Base-by-base conservation (phyloP, 2,888 invertebrate species). In the Saturnia japonica region DNA sequence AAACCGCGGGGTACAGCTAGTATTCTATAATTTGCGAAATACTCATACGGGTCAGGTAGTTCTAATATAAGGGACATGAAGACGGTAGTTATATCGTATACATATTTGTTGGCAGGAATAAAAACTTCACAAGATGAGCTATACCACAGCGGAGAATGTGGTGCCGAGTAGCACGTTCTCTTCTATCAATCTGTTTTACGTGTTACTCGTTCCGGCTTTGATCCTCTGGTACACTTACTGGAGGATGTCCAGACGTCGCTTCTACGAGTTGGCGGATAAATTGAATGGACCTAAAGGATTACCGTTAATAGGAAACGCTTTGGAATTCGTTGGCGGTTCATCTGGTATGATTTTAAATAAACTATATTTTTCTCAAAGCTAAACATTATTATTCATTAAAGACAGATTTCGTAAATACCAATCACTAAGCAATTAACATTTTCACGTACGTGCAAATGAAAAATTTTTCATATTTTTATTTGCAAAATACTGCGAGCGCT, bases 191-290 rank as follows among this genome's bases (percentile, higher is more conserved):
- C 90, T 97, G 73, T 97, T 97, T 85, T 96, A 96, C 78, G 94
- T 96, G 74, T 95, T 97, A n/a, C 89, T 97, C 67, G 86, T 97
- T 28, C 97, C 96, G 60, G 96, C 96, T 0, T 42, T 96, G 51
- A 87, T 96, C 4, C 93, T 97, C 68, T 97, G 96, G 95, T 96
- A 96, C 84, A 91, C 95, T 43, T 97, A 97, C 89, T 97, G 96
- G 96, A 95, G 95, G 68, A 90, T 97, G 79, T 97, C 97, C 14
- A 94, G 97, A n/a, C 94, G 96, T 57, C 96, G 96, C 81, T 80
- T 97, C 84, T 93, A 96, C 74, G 96, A 96, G 81, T 90, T 97
- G 70, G 97, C 96, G 1, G 95, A 95, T 0, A 96, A 96, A 80
- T 84, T 97, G 64, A 95, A 96, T 0, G 97, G 97, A 76, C 97